Conservation (phyloP, 1,140 invertebrate species). For the Drosophila rhopaloa region DNA sequence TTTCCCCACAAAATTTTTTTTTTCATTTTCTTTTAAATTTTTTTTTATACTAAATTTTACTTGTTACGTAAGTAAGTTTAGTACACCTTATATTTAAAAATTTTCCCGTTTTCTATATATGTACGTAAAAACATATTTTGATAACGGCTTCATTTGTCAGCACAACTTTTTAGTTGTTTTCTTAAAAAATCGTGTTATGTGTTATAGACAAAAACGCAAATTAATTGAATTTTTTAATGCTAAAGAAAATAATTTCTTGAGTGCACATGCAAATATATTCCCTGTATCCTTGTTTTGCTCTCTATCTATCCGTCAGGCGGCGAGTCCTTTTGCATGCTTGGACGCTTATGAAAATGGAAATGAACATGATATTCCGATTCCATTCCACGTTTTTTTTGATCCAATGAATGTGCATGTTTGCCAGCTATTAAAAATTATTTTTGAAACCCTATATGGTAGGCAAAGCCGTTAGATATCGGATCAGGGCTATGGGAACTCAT, state of each 20-base stretch:
- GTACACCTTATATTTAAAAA: no score
- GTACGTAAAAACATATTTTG: no score
- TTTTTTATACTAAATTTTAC: no score
- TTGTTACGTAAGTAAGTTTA: no score
- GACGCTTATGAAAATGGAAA: conserved; percentile 71
- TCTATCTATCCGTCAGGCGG: conserved; percentile 1
- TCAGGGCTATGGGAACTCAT: background rate
- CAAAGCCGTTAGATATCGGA: conserved; percentile 5
- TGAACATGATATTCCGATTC: conserved; percentile 79
- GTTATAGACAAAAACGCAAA: no score
- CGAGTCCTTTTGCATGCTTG: conserved; percentile 65
- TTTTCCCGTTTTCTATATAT: no score
- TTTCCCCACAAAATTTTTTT: background rate
- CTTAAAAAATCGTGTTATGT: no score
- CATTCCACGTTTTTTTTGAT: conserved; percentile 24
- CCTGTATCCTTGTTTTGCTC: conserved; percentile 11
- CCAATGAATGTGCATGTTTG: conserved; percentile 65
- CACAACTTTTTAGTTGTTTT: no score
- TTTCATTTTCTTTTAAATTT: background rate
- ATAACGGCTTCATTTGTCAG: no score
- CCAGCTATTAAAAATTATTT: conserved; percentile 44
- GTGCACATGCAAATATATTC: conserved; percentile 66
- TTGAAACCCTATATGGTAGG: conserved; percentile 2
- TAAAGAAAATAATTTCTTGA: background rate
- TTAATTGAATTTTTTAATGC: background rate